A percentile compares a stretch with the other conserved stretches of the same genome.
These are phyloP conservation scores for Eurosta solidaginis DNA, from an alignment of 1,140 invertebrate species.

Conservation along the genomic window DNA sequence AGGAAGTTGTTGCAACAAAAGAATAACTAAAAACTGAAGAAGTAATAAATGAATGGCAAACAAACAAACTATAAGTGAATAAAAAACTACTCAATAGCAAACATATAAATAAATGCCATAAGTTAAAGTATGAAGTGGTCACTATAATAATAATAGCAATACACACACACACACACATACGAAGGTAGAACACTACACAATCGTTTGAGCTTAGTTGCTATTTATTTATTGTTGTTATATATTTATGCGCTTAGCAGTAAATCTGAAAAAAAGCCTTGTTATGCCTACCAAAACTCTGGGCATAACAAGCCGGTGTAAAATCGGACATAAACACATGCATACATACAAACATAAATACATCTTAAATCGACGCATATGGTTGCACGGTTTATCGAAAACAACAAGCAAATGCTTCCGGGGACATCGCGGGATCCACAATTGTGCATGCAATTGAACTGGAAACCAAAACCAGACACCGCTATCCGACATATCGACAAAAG, in stretches of 20 bases:
- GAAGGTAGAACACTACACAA: not conserved
- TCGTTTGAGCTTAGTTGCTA: not conserved
- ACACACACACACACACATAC: no score
- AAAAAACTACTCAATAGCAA: not conserved
- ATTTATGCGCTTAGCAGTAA: constrained; percentile 27
- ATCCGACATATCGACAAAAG: not conserved
- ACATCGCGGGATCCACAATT: constrained; percentile 19
- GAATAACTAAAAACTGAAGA: constrained; percentile 8
- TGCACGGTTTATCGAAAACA: constrained; percentile 5
- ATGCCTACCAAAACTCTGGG: not conserved
- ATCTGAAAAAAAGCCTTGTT: constrained; percentile 20
- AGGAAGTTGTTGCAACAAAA: not conserved
- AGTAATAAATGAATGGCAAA: constrained; percentile 5
- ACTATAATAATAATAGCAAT: not conserved
- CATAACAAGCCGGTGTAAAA: constrained; percentile 7
- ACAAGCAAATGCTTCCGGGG: constrained; percentile 22
- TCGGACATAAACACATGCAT: not conserved
- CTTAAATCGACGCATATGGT: constrained; percentile 1
- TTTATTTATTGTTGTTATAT: not conserved
- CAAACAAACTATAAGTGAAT: not conserved
- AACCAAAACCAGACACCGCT: constrained; percentile 18
- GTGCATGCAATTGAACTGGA: constrained; percentile 23
- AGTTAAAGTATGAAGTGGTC: not conserved
- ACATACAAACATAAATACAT: not conserved
- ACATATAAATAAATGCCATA: not conserved